Percentiles rank a stretch among this genome's conserved stretches.
phyloP scores from a whole-genome alignment of 2,797 vertebrate genomes.

The Myotis myotis region DNA sequence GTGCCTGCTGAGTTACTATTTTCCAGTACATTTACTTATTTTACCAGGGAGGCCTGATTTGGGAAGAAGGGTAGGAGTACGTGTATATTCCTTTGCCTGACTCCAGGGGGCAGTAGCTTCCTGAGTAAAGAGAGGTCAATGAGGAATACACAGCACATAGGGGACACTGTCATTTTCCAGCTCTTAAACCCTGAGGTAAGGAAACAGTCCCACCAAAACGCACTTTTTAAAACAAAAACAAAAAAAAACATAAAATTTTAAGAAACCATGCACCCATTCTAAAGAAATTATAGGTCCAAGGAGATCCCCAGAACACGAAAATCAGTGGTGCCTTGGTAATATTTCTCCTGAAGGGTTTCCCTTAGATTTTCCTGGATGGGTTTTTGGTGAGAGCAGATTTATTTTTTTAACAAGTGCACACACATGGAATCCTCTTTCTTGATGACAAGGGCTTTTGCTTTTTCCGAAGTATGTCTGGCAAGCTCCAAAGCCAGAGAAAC shows the following conservation, averaged over 20 bases:
- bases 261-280: background rate
- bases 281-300: slow-evolving; percentile 9
- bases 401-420: background rate
- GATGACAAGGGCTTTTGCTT: slow-evolving; percentile 39
- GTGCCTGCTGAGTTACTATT: background rate
- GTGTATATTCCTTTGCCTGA: background rate
- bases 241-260: background rate
- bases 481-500: background rate
- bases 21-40: background rate
- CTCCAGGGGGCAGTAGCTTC: slow-evolving; percentile 71
- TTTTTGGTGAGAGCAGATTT: slow-evolving; percentile 52
- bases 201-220: background rate
- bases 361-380: slow-evolving; percentile 57
- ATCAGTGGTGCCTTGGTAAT: background rate
- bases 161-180: background rate
- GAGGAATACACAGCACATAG: background rate
- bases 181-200: background rate
- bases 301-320: slow-evolving; percentile 29
- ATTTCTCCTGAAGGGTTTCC: slow-evolving; percentile 58
- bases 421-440: slow-evolving; percentile 11
- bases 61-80: background rate
- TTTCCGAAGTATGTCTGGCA: slow-evolving; percentile 60
- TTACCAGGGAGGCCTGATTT: background rate
- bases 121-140: background rate
- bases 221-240: background rate